phyloP scores from a whole-genome alignment of 2,888 invertebrate genomes.

The Acronicta aceris region DNA sequence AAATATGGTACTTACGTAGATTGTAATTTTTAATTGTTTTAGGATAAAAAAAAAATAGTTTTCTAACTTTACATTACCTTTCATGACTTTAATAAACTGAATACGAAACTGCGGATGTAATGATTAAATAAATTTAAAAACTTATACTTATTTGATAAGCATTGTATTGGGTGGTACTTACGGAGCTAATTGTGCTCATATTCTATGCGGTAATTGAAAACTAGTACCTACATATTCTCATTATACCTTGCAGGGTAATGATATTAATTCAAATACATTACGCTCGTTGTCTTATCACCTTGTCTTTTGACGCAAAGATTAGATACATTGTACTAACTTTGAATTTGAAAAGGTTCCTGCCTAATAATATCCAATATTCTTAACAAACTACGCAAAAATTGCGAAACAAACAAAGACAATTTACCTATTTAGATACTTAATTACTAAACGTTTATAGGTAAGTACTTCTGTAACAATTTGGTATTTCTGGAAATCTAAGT shows the following conservation, averaged over 20 bases:
- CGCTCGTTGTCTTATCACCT: conserved; percentile 25
- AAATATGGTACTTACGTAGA: too few species aligned
- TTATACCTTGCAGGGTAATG: conserved; percentile 37
- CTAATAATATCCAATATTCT: conserved; percentile 4
- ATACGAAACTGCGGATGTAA: too few species aligned
- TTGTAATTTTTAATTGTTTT: too few species aligned
- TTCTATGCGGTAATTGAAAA: conserved; percentile 31
- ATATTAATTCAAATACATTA: conserved; percentile 46
- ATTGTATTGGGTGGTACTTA: conserved; percentile 40
- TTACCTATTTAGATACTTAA: too few species aligned
- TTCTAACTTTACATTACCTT: conserved; percentile 20
- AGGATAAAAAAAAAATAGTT: too few species aligned
- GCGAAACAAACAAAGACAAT: too few species aligned
- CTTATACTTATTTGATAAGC: conserved; percentile 7
- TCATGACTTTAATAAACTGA: neutral
- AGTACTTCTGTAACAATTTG: too few species aligned
- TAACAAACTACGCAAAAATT: neutral
- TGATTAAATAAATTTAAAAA: conserved; percentile 31
- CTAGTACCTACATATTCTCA: conserved; percentile 32
- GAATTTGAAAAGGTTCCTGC: conserved; percentile 9
- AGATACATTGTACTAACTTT: neutral
- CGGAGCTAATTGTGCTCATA: conserved; percentile 27
- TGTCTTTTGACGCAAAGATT: conserved; percentile 28
- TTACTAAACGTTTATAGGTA: too few species aligned
- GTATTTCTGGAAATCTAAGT: too few species aligned